Evolutionary conservation across 2,113 vertebrate genomes (phyloP).

Genomic region (Poeciliopsis turrubarensis): DNA sequence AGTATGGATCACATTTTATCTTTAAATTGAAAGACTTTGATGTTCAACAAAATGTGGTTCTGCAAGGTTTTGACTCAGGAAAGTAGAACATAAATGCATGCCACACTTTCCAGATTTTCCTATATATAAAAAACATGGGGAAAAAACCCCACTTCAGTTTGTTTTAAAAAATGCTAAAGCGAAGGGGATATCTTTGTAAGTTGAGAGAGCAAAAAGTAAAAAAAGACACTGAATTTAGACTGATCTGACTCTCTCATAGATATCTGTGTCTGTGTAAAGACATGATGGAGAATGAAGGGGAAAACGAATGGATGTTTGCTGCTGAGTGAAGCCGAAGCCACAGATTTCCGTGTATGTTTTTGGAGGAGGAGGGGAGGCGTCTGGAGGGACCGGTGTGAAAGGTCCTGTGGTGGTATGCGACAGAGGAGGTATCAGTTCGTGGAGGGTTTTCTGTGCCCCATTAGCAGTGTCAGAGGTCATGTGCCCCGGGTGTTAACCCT

Average conservation of each 20-base stretch:
- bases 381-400: constrained; percentile 78
- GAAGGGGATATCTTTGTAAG: neutral
- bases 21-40: neutral
- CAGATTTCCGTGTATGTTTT: constrained; percentile 67
- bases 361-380: constrained; percentile 32
- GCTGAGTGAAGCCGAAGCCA: constrained; percentile 53
- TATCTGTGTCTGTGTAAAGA: constrained; percentile 14
- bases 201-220: neutral
- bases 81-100: neutral
- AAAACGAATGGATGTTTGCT: constrained; percentile 13
- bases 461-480: constrained; percentile 84
- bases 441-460: constrained; percentile 83
- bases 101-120: neutral
- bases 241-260: neutral
- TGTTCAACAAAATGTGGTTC: neutral
- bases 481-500: constrained; percentile 84
- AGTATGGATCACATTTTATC: neutral
- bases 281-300: constrained; percentile 1
- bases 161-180: neutral
- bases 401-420: constrained; percentile 82
- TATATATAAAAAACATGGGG: too few relatives aligned
- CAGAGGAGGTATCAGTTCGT: constrained; percentile 81
- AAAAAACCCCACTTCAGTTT: neutral
- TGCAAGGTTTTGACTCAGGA: too few relatives aligned
- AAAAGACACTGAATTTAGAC: neutral